phyloP scores from a whole-genome alignment of 2,797 vertebrate species.

The Chelon auratus region DNA sequence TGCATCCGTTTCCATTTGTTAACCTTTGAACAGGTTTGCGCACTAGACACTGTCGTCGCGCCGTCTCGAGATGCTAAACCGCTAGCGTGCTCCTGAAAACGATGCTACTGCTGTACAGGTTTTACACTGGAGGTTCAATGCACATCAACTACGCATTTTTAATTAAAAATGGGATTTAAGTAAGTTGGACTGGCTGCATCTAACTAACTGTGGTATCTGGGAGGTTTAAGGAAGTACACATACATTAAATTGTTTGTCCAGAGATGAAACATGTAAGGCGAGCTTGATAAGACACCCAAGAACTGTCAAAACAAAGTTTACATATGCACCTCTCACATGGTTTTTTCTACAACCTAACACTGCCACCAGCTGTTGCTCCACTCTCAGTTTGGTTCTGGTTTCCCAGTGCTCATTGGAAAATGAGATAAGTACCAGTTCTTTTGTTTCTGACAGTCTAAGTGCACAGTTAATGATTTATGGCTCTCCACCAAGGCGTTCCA shows the following conservation, averaged over 20 bases:
- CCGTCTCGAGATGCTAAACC: neutral
- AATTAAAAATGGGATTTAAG: no score
- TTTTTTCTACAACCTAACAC: conserved; percentile 20
- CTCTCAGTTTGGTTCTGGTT: conserved; percentile 13
- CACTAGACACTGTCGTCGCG: neutral
- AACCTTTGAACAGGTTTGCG: conserved; percentile 5
- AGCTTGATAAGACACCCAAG: neutral
- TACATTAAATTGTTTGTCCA: no score
- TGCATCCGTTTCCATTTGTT: conserved; percentile 8
- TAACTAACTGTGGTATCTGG: no score
- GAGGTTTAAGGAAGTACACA: no score
- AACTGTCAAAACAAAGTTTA: conserved; percentile 17
- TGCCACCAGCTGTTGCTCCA: conserved; percentile 16
- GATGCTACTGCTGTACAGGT: neutral
- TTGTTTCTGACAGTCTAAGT: conserved; percentile 6
- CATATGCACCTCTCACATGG: conserved; percentile 26
- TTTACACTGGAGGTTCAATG: no score
- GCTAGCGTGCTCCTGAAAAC: neutral
- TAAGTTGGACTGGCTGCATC: no score
- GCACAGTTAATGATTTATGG: neutral
- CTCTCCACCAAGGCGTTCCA: neutral
- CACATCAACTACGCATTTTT: no score
- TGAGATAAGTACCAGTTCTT: conserved; percentile 2
- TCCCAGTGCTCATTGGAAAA: conserved; percentile 20
- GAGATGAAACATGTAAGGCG: no score